phyloP scores from a whole-genome alignment of 1,140 invertebrate species.

The Homalodisca vitripennis region DNA sequence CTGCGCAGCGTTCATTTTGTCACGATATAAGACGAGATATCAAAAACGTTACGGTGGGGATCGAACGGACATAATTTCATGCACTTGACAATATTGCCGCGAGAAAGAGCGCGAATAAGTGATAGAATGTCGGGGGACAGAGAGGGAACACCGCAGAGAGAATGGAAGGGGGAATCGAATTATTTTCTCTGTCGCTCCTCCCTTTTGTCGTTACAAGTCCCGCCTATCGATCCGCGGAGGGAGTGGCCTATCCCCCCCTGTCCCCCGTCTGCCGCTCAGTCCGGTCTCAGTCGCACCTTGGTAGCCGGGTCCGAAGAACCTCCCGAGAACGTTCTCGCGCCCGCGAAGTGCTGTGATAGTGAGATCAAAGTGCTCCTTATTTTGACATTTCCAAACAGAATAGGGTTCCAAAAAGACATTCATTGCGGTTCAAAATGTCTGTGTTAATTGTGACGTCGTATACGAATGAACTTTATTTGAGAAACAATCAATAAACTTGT shows the following conservation, averaged over 20 bases:
- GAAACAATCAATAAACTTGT: too few species aligned
- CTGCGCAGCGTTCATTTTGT: neutral
- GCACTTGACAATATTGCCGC: conserved; percentile 27
- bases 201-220: neutral
- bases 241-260: neutral
- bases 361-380: neutral
- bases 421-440: neutral
- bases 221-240: neutral
- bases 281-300: neutral
- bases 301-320: neutral
- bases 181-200: conserved; percentile 24
- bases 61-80: conserved; percentile 26
- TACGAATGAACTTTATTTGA: neutral
- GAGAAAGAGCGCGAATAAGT: conserved; percentile 28
- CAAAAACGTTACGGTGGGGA: conserved; percentile 25
- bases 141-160: neutral
- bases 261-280: neutral
- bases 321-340: too few species aligned
- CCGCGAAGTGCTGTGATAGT: conserved; percentile 12
- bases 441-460: neutral
- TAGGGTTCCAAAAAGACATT: neutral
- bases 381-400: neutral
- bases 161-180: conserved; percentile 10
- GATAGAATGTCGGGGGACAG: conserved; percentile 16
- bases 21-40: conserved; percentile 17